These are phyloP conservation scores for Holothuria glaberrima DNA, from an alignment of 35 echinoderm and acorn worm genomes.

Conservation along the genomic window DNA sequence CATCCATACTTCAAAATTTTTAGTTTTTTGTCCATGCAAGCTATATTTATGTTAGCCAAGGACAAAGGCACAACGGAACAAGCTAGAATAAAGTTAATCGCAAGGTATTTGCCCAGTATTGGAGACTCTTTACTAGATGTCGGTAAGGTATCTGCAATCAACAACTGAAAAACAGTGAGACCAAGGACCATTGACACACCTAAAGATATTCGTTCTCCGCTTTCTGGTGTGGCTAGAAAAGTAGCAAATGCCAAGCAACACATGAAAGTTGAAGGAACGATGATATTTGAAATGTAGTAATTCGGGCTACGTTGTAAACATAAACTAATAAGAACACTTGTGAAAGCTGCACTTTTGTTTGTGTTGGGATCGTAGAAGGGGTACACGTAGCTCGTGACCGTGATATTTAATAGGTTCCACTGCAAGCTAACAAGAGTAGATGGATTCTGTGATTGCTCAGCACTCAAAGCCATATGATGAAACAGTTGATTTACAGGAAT, in stretches of 20 bases:
- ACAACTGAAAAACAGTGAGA: constrained; percentile 30
- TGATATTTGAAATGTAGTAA: neutral
- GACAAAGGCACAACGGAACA: constrained; percentile 12
- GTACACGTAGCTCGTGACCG: neutral
- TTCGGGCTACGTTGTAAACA: neutral
- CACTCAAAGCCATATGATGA: neutral
- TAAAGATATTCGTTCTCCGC: neutral
- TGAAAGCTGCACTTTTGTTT: neutral
- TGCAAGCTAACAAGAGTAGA: neutral
- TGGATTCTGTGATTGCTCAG: neutral
- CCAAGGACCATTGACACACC: constrained; percentile 17
- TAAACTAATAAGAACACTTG: neutral
- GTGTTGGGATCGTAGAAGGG: neutral
- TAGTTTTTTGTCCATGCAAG: neutral
- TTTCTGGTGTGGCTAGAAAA: neutral
- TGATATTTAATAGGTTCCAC: constrained; percentile 2
- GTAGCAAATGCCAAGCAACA: constrained; percentile 7
- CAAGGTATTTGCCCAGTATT: neutral
- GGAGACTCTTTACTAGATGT: neutral
- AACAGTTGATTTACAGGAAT: neutral
- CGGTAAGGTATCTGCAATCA: neutral
- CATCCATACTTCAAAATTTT: neutral
- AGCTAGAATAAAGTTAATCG: neutral
- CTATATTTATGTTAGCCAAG: neutral
- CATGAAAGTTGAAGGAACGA: neutral